Conservation (phyloP, 2,888 invertebrate genomes). For the Gasteruption jaculator region DNA sequence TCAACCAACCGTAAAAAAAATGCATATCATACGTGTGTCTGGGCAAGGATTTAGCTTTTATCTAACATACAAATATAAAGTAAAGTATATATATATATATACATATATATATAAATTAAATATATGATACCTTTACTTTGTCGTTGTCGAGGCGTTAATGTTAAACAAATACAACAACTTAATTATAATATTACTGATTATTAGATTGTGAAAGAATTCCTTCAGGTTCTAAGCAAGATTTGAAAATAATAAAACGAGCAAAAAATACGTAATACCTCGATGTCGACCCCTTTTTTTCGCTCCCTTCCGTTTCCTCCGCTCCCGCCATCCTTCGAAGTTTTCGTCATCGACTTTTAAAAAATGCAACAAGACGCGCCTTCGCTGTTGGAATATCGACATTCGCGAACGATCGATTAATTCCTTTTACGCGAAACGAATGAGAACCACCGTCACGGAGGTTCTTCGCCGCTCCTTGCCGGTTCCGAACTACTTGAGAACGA, state of each 20-base stretch:
- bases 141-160: slow-evolving; percentile 50
- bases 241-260: slow-evolving; percentile 45
- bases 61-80: slow-evolving; percentile 23
- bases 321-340: too few relatives aligned
- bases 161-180: slow-evolving; percentile 36
- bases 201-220: slow-evolving; percentile 49
- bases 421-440: too few relatives aligned
- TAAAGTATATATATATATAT: slow-evolving; percentile 28
- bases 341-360: too few relatives aligned
- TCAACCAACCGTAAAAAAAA: slow-evolving; percentile 38
- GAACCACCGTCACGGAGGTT: too few relatives aligned
- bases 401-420: too few relatives aligned
- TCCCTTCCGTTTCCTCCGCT: background rate
- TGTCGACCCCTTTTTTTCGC: background rate
- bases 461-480: too few relatives aligned
- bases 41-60: slow-evolving; percentile 50
- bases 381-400: too few relatives aligned
- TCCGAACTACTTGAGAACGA: too few relatives aligned
- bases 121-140: slow-evolving; percentile 46
- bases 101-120: slow-evolving; percentile 34
- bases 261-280: slow-evolving; percentile 31
- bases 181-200: slow-evolving; percentile 40
- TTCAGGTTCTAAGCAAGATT: slow-evolving; percentile 49
- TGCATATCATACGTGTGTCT: slow-evolving; percentile 51
- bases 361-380: too few relatives aligned